Base-by-base conservation (phyloP, 2,888 invertebrate genomes). In the Latheticus oryzae region DNA sequence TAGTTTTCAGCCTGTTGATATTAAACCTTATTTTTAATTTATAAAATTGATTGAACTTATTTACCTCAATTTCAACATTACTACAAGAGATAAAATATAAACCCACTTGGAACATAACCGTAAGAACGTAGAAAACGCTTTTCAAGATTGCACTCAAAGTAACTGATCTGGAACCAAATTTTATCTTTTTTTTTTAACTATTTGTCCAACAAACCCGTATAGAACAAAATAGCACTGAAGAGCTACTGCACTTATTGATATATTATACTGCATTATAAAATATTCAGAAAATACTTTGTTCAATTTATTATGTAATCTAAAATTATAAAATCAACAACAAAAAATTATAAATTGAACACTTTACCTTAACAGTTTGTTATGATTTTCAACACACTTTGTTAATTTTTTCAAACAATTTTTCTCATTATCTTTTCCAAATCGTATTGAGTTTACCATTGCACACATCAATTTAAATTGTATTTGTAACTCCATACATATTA, bases 261-360 rank as follows among this genome's bases (percentile, higher is more conserved):
- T 32, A 4, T 9, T n/a, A 24, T 42, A 42, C 13, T 52, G 52
- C 3, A 40, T 9, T 4, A 52, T 17, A 42, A 32, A 52, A 21
- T 52, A 52, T 13, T 42, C 40, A 2, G 52, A 52, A 28, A 23
- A 52, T 5, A 52, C 23, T 23, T 21, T 35, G 8, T 33, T 42
- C 8, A 52, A 7, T 9, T 40, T 52, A 11, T 23, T 1, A 8
- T 52, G 52, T 16, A 52, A 21, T 11, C 52, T 52, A 5, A 9
- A 42, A 32, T 28, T 9, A 12, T 43, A 21, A 16, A 0, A 9
- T n/a, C 26, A 24, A 24, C 1, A 7, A 33, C 16, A 33, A 7
- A 43, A n/a, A 19, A 37, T 38, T 16, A 4, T 8, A 42, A 15
- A 15, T 16, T 43, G 8, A 3, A 35, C 3, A 33, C 1, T 7